phyloP scores from a whole-genome alignment of 1,140 invertebrate species.

The Neotoxoptera formosana region DNA sequence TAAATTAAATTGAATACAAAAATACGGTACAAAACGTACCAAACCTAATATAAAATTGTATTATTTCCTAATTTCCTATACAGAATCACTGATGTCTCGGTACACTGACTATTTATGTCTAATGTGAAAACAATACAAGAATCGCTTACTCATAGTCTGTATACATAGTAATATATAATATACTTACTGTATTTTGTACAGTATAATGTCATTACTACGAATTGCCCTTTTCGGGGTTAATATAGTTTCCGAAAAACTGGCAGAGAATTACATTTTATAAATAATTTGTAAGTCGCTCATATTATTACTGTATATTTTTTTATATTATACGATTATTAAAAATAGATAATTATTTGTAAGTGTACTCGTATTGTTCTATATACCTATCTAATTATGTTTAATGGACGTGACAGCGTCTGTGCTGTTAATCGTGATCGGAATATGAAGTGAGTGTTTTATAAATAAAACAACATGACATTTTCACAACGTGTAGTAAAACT shows the following conservation, averaged over 20 bases:
- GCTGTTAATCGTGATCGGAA: background rate
- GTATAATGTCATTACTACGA: slow-evolving; percentile 12
- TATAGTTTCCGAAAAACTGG: background rate
- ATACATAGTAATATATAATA: background rate
- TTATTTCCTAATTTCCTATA: background rate
- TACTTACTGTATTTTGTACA: background rate
- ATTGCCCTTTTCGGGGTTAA: background rate
- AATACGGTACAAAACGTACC: background rate
- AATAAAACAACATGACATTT: background rate
- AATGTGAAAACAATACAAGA: background rate
- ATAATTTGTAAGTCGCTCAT: background rate
- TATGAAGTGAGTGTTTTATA: background rate
- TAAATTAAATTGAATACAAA: background rate
- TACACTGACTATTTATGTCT: background rate
- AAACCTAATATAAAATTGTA: background rate
- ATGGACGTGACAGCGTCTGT: no score
- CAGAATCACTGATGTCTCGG: background rate
- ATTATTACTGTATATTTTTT: background rate
- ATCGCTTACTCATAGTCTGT: slow-evolving; percentile 19
- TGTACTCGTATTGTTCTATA: background rate
- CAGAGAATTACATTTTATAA: background rate
- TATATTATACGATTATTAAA: background rate
- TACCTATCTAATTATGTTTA: background rate
- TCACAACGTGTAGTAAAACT: background rate
- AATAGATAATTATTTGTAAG: background rate